Base-by-base conservation (phyloP, 2,888 invertebrate species). In the Heliconius sara region DNA sequence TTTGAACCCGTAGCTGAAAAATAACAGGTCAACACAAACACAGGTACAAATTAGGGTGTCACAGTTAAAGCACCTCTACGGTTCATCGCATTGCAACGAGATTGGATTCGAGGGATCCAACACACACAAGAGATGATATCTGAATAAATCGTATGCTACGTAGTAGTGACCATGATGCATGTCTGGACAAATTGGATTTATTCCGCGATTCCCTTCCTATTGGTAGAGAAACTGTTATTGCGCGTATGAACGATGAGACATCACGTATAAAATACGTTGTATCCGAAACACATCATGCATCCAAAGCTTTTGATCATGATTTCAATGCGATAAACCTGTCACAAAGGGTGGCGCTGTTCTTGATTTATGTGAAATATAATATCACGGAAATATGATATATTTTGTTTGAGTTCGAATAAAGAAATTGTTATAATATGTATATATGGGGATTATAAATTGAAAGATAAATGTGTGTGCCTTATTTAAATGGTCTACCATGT, bases 121-220 rank as follows among this genome's bases (percentile, higher is more conserved):
- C 34, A 60, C 57, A 60, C 34, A 60, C 60, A 73, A 60, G 57
- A 34, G 78, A 78, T 78, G 76, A 83, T 81, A 83, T 83, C 80
- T 91, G 89, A 91, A 94, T 93, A 93, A 93, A 94, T 94, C 90
- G 91, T 89, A 89, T 88, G 86, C 87, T 88, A 86, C 86, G 88
- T 86, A 89, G 88, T 86, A 89, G 90, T 91, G 93, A 91, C 92
- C 93, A 92, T 92, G 94, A 94, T 93, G 91, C 92, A 95, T 90
- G 89, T 87, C 90, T 90, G 91, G 91, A 92, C 92, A 94, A 94
- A 95, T 94, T 94, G 93, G 94, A 94, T 94, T 93, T 93, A 93
- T 93, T 91, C 89, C 88, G 87, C 91, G 91, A 88, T 91, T 91
- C 90, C 90, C 89, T 90, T 90, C 89, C 88, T 89, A 91, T 91